Base-by-base conservation (phyloP, 1,140 invertebrate genomes). In the Leguminivora glycinivorella region DNA sequence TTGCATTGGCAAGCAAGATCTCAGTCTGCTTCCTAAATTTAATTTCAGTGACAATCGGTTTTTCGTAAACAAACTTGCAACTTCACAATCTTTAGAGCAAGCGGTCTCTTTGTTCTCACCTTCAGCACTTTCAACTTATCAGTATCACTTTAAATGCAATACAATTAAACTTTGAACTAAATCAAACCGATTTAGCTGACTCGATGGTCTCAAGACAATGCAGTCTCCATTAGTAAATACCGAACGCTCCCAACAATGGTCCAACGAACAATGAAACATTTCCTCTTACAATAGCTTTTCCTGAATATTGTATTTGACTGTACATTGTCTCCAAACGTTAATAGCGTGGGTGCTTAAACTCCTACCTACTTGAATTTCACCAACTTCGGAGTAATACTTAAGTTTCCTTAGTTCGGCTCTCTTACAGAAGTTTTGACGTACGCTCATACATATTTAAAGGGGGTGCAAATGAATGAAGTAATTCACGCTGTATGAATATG, bases 251-350 rank as follows among this genome's bases (percentile, higher is more conserved):
- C 69, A 80, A 89, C 87, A 88, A 89, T 87, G 68, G 82, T 52
- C 75, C 52, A 72, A 79, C 58, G 83, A 88, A 89, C 87, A 89
- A 88, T 85, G 83, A 81, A 72, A 83, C 85, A 87, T 87, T 87
- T 89, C 83, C 81, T 72, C 72, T 73, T 82, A 88, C 86, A 89
- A 88, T 88, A 76, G 86, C 81, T 86, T 83, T 88, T 86, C 83
- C 83, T 85, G 83, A 88, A 88, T 88, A 87, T 87, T 86, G 84
- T 85, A 88, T 87, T 88, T 87, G 79, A 85, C 81, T 88, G 73
- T 79, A 89, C 80, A 75, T 75, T 83, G 81, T 85, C 80, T 76
- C 68, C 72, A 73, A 79, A 78, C 74, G 76, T 80, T 83, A 87
- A 87, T 83, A 79, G 81, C 74, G 67, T n/a, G 72, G 63, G 73